These are phyloP conservation scores for Callocephalon fimbriatum DNA, from an alignment of 2,113 vertebrate species.

Conservation along the genomic window DNA sequence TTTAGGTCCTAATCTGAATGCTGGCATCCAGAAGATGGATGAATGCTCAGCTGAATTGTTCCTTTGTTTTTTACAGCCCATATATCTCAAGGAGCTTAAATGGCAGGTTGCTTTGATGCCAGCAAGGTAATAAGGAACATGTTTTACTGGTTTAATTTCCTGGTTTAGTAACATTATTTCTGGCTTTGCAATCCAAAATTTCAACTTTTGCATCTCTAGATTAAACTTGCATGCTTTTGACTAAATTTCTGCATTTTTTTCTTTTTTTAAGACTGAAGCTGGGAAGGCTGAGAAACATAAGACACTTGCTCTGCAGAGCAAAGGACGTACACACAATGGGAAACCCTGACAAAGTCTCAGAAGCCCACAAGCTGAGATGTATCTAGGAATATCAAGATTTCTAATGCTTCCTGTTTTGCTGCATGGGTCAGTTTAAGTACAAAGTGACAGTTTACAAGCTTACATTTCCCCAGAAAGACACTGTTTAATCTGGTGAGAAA, in stretches of 20 bases:
- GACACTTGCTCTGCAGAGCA: not conserved
- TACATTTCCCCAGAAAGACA: not conserved
- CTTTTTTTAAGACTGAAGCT: not conserved
- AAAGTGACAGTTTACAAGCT: not conserved
- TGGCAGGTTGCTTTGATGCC: not conserved
- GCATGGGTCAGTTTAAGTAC: not conserved
- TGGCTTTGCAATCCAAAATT: not conserved
- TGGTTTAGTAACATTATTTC: not conserved
- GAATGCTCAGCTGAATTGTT: not conserved
- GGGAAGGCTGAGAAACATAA: not conserved
- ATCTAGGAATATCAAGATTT: not conserved
- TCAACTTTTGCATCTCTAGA: not conserved
- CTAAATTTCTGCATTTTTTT: not conserved
- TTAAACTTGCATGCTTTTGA: not conserved
- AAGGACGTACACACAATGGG: not conserved
- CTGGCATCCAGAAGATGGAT: not conserved
- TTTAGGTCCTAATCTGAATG: not conserved
- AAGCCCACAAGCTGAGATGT: not conserved
- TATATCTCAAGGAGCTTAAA: not conserved
- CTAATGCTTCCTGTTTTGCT: not conserved
- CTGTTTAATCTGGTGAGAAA: not conserved
- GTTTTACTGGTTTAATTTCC: not conserved
- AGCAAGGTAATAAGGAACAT: not conserved
- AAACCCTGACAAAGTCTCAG: not conserved
- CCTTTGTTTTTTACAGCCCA: not conserved